Conservation (phyloP, 2,888 invertebrate species). For the Cecidostiba fungosa region DNA sequence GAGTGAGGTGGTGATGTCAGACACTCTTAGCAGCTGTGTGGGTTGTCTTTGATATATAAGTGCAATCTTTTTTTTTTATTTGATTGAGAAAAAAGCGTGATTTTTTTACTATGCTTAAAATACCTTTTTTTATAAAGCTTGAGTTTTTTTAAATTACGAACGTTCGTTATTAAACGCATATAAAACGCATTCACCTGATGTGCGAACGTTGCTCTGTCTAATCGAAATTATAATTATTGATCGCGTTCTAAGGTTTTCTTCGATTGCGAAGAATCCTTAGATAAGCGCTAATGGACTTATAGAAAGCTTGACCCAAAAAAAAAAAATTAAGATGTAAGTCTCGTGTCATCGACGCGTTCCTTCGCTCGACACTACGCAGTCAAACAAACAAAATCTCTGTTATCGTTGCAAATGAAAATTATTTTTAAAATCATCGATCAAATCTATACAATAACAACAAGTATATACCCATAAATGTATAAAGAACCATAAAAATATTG, state of each 20-base stretch:
- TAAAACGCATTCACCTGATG: neutral
- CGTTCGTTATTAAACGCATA: neutral
- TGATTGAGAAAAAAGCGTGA: no score
- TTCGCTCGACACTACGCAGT: no score
- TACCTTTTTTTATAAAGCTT: no score
- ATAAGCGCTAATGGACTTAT: slow-evolving; percentile 32
- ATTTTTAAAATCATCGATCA: no score
- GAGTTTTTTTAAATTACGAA: no score
- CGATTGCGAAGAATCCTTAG: slow-evolving; percentile 31
- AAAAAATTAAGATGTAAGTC: neutral
- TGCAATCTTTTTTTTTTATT: neutral
- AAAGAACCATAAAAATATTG: neutral
- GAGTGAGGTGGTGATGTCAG: slow-evolving; percentile 22
- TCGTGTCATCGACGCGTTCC: neutral
- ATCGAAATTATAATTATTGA: neutral
- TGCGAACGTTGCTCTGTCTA: neutral
- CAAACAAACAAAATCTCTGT: no score
- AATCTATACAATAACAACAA: no score
- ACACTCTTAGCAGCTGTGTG: neutral
- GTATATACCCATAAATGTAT: neutral
- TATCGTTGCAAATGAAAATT: no score
- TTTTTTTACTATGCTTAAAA: no score
- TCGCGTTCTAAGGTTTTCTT: neutral
- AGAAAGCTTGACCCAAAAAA: slow-evolving; percentile 42
- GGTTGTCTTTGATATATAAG: neutral